Percentiles rank a stretch among this genome's conserved stretches.
These are phyloP conservation scores for Ovibos moschatus DNA, from an alignment of 2,113 vertebrate genomes.

Conservation along the genomic window DNA sequence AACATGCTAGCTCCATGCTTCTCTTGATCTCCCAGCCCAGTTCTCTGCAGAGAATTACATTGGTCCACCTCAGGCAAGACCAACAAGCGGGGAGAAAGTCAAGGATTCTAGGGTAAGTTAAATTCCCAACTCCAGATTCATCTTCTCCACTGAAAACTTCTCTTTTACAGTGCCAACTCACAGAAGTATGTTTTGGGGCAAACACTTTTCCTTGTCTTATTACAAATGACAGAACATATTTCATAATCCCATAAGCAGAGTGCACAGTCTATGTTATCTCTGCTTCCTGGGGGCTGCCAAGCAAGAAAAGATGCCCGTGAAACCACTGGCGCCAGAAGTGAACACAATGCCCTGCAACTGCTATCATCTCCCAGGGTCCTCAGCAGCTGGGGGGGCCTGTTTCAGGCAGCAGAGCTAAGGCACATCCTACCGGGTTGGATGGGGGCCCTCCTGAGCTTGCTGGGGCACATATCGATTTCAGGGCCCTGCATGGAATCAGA, in stretches of 20 bases:
- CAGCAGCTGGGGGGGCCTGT: neutral
- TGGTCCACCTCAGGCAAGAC: neutral
- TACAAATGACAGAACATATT: neutral
- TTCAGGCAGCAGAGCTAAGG: neutral
- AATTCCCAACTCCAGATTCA: neutral
- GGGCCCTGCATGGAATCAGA: neutral
- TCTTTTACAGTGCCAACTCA: neutral
- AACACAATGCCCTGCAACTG: neutral
- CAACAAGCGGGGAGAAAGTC: neutral
- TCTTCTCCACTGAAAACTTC: neutral
- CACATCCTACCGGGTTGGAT: neutral
- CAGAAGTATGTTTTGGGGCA: neutral
- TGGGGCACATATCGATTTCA: constrained; percentile 32
- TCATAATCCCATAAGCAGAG: neutral
- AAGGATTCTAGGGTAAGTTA: neutral
- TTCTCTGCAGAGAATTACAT: neutral
- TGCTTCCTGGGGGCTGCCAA: neutral
- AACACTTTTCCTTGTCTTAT: neutral
- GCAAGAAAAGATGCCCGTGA: constrained; percentile 2
- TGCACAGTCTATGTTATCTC: neutral
- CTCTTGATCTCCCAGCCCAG: neutral
- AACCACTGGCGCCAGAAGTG: neutral
- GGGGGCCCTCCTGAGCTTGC: neutral
- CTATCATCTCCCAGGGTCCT: neutral
- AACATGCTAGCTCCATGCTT: neutral